Evolutionary conservation across 2,888 invertebrate genomes (phyloP).

Genomic region (Drosophila subsilvestris): DNA sequence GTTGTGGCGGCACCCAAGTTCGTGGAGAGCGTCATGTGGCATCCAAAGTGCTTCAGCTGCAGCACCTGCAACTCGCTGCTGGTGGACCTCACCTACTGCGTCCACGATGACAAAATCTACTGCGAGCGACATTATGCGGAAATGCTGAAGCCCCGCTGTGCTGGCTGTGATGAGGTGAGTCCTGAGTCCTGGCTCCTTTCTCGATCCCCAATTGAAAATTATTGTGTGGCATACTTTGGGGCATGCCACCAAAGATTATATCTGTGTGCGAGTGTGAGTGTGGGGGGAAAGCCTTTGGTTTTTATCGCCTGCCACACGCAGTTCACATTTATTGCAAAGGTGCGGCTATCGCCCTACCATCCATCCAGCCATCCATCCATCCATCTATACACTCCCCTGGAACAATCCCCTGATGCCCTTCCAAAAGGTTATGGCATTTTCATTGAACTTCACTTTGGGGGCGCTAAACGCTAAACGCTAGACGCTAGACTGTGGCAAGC

Average conservation of each 20-base stretch:
- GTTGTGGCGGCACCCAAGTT: conserved; percentile 94
- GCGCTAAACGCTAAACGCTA: conserved; percentile 13
- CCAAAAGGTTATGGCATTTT: conserved; percentile 58
- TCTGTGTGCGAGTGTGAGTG: conserved; percentile 38
- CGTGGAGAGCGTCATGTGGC: conserved; percentile 91
- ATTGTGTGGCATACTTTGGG: conserved; percentile 44
- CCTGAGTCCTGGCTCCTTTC: conserved; percentile 10
- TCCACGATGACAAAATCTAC: conserved; percentile 93
- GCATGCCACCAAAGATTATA: conserved; percentile 32
- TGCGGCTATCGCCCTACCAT: conserved; percentile 49
- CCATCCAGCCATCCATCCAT: not conserved
- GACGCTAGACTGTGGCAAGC: conserved; percentile 14
- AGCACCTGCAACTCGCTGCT: conserved; percentile 94
- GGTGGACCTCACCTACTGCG: conserved; percentile 98
- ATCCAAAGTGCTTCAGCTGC: conserved; percentile 97
- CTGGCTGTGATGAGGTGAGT: conserved; percentile 98
- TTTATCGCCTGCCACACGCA: conserved; percentile 72
- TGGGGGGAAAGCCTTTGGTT: conserved; percentile 31
- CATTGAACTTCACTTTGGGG: conserved; percentile 73
- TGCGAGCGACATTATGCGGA: conserved; percentile 99
- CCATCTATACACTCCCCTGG: not conserved
- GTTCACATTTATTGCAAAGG: conserved; percentile 65
- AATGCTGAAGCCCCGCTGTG: conserved; percentile 96
- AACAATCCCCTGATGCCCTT: conserved; percentile 2
- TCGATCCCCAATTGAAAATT: conserved; percentile 44